Evolutionary conservation across 2,888 invertebrate genomes (phyloP).

Genomic region (Rotaria sp.): DNA sequence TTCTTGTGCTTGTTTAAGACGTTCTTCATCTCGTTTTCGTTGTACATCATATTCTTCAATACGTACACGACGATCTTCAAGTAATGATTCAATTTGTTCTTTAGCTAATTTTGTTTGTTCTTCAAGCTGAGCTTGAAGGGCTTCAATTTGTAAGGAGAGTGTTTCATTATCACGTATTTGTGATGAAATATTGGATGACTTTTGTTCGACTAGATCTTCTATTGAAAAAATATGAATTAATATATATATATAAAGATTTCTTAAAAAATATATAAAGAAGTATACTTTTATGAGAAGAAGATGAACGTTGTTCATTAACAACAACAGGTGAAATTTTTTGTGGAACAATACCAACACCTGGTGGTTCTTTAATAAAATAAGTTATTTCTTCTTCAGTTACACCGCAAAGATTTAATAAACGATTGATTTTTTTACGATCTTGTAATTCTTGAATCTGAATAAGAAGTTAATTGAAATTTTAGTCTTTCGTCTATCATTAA

Average conservation of each 20-base stretch:
- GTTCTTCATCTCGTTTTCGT: constrained; percentile 51
- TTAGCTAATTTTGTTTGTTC: constrained; percentile 53
- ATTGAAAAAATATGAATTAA: too few species aligned
- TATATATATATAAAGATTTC: not conserved
- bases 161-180: constrained; percentile 48
- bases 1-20: constrained; percentile 52
- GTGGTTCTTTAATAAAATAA: constrained; percentile 55
- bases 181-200: constrained; percentile 27
- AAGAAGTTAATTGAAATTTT: not conserved
- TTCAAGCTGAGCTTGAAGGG: constrained; percentile 52
- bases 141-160: constrained; percentile 49
- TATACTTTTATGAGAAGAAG: not conserved
- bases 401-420: constrained; percentile 52
- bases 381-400: constrained; percentile 53
- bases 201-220: constrained; percentile 39
- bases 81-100: constrained; percentile 52
- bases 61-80: constrained; percentile 53
- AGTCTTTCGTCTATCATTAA: too few species aligned
- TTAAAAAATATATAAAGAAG: not conserved
- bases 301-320: not conserved
- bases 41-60: constrained; percentile 53
- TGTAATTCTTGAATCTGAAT: constrained; percentile 53
- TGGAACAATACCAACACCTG: constrained; percentile 51
- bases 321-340: constrained; percentile 35
- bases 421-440: constrained; percentile 56